phyloP scores from a whole-genome alignment of 2,888 invertebrate genomes.

The Enchytraeus crypticus region DNA sequence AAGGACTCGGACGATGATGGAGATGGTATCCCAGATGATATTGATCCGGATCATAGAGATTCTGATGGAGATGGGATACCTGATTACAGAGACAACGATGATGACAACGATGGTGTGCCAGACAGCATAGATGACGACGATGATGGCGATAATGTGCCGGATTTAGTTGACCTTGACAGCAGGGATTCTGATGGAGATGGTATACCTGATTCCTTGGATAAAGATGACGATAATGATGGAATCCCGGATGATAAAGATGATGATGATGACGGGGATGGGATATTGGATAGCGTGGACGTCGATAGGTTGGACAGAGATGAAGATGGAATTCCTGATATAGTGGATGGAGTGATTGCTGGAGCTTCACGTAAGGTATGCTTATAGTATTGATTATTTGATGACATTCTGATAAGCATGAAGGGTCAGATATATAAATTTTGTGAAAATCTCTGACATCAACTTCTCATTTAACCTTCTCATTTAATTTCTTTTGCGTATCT shows the following conservation, averaged over 20 bases:
- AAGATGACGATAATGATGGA: slow-evolving; percentile 13
- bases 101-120: slow-evolving; percentile 36
- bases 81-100: slow-evolving; percentile 32
- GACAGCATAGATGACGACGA: slow-evolving; percentile 30
- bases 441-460: too few relatives aligned
- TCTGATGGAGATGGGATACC: slow-evolving; percentile 36
- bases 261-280: slow-evolving; percentile 34
- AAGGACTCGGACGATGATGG: slow-evolving; percentile 25
- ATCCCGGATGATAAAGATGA: slow-evolving; percentile 26
- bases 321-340: slow-evolving; percentile 34
- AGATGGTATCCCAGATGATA: slow-evolving; percentile 37
- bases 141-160: slow-evolving; percentile 22
- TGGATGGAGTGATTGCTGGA: too few relatives aligned
- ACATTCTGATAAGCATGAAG: too few relatives aligned
- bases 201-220: slow-evolving; percentile 20
- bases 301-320: slow-evolving; percentile 30
- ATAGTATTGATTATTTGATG: too few relatives aligned
- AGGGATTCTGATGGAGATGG: slow-evolving; percentile 19
- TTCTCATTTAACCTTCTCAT: too few relatives aligned
- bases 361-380: too few relatives aligned
- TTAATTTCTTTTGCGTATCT: too few relatives aligned
- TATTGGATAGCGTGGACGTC: slow-evolving; percentile 31
- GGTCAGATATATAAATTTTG: too few relatives aligned
- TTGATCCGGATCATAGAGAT: slow-evolving; percentile 26
- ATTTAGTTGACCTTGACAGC: slow-evolving; percentile 12